Base-by-base conservation (phyloP, 2,888 invertebrate species). In the Dicycla oo region DNA sequence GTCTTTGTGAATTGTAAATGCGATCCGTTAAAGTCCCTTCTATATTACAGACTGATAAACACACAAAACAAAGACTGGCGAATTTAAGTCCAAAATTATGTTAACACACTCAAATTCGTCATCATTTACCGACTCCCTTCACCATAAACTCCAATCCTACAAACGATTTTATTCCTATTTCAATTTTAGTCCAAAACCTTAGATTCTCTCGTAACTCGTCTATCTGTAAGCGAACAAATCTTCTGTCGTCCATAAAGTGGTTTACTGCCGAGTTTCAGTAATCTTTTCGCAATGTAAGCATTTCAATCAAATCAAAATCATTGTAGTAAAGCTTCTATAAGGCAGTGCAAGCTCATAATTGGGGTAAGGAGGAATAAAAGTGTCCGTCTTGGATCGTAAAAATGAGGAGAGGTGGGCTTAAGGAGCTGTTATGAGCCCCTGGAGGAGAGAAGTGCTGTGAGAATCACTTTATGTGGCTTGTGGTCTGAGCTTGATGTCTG, bases 251-350 rank as follows among this genome's bases (percentile, higher is more conserved):
- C 80, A 78, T 86, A 86, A 86, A 86, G 81, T 57, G 73, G 65
- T 86, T 87, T 87, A 87, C 82, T 83, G 77, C 79, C 69, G 68
- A 71, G 69, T 78, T 75, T 56, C 72, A 63, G 75, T 85, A 83
- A 87, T 84, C 78, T 86, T 86, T 86, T 86, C 76, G 86, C 85
- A 74, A 76, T 73, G 86, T 84, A 84, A 84, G 85, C 86, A 79
- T 84, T 90, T 89, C 88, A 88, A 90, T 90, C 88, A 89, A 88
- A 89, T 87, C 83, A 81, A 69, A 87, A 83, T 83, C 81, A 88
- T 85, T 82, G 86, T 85, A 86, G 86, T 87, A 83, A 88, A 88
- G 76, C 81, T 80, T 73, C 80, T 79, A 78, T 75, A 82, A 84
- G 80, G 81, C 81, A 82, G 79, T 83, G 75, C 78, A 75, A 76